Evolutionary conservation across 2,797 vertebrate species (phyloP).

Genomic region (Eleutherodactylus coqui): DNA sequence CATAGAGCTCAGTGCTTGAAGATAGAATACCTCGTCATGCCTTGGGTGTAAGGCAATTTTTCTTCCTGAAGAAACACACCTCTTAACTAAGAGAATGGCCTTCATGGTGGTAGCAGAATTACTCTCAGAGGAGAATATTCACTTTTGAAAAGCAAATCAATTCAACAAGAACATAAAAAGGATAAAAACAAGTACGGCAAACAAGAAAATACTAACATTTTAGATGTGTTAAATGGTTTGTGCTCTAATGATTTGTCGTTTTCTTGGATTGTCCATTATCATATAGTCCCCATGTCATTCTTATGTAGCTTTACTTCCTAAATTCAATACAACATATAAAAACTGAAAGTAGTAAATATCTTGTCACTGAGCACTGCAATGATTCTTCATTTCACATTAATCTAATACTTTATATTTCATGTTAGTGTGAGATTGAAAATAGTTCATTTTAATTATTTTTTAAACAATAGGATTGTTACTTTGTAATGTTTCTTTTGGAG

Average conservation of each 20-base stretch:
- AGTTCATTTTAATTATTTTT: too few species aligned
- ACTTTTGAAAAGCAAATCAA: slow-evolving; percentile 63
- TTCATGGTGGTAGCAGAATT: slow-evolving; percentile 62
- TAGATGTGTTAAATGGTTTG: slow-evolving; percentile 34
- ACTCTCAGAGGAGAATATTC: slow-evolving; percentile 63
- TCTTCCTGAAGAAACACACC: slow-evolving; percentile 66
- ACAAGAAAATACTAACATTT: neutral
- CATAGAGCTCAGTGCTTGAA: slow-evolving; percentile 63
- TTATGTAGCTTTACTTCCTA: neutral
- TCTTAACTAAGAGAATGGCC: slow-evolving; percentile 64
- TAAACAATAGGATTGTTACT: too few species aligned
- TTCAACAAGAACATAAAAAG: slow-evolving; percentile 41
- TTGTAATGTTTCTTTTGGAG: too few species aligned
- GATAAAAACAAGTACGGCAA: slow-evolving; percentile 14
- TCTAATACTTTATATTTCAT: too few species aligned
- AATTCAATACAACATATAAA: neutral
- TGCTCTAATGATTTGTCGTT: slow-evolving; percentile 33
- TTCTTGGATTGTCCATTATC: slow-evolving; percentile 13
- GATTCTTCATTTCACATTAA: too few species aligned
- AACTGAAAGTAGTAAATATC: neutral
- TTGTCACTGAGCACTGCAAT: neutral
- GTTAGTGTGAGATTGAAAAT: too few species aligned
- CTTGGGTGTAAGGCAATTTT: slow-evolving; percentile 64
- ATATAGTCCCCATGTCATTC: neutral
- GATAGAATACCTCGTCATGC: slow-evolving; percentile 63